Evolutionary conservation across 2,888 invertebrate genomes (phyloP).

Genomic region (Temnothorax ravouxi): DNA sequence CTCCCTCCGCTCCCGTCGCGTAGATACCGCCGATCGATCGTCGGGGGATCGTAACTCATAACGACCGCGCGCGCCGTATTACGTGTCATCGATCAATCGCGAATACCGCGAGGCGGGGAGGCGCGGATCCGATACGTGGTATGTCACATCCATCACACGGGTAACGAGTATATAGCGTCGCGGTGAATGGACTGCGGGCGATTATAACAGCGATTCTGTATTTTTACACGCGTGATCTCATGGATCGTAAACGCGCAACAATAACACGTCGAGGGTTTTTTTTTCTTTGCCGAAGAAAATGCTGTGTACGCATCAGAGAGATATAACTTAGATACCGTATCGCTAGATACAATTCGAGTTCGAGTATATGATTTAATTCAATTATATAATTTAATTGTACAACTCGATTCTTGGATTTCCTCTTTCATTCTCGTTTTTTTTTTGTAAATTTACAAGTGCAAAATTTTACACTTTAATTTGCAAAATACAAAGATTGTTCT

Average conservation of each 20-base stretch:
- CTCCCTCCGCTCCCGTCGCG: neutral
- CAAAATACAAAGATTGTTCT: too few relatives aligned
- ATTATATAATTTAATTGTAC: neutral
- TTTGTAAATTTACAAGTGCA: neutral
- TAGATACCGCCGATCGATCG: neutral
- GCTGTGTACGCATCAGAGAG: neutral
- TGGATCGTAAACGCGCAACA: neutral
- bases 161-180: conserved; percentile 32
- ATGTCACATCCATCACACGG: conserved; percentile 34
- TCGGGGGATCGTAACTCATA: conserved; percentile 24
- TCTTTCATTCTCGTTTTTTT: neutral
- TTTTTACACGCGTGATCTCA: neutral
- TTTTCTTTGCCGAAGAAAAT: neutral
- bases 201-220: neutral
- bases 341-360: neutral
- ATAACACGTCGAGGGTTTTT: neutral
- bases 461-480: neutral
- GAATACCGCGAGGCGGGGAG: conserved; percentile 18
- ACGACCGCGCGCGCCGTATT: conserved; percentile 23
- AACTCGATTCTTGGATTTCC: neutral
- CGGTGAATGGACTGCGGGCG: conserved; percentile 5
- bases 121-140: neutral
- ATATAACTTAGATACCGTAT: neutral
- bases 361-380: neutral
- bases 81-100: conserved; percentile 54